These are phyloP conservation scores for Trididemnum nubilum DNA, from an alignment of 23 tunicate genomes.

Conservation along the genomic window DNA sequence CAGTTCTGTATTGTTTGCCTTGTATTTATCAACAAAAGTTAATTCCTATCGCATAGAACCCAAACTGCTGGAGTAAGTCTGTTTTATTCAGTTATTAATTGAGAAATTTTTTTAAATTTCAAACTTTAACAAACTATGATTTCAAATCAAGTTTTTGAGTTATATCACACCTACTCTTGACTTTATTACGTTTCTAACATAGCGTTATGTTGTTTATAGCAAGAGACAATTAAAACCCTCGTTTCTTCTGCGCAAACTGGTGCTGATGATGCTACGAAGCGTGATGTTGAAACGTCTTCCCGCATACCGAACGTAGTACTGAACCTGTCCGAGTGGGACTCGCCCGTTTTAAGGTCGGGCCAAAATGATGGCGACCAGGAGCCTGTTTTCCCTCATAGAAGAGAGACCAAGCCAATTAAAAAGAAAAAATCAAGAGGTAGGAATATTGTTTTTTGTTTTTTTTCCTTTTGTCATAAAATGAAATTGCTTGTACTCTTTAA, in stretches of 20 bases:
- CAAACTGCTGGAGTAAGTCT: too few relatives aligned
- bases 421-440: conserved; percentile 48
- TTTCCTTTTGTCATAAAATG: background rate
- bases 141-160: too few relatives aligned
- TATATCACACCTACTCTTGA: too few relatives aligned
- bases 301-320: background rate
- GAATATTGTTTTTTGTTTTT: background rate
- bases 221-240: background rate
- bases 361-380: conserved; percentile 8
- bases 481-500: too few relatives aligned
- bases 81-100: too few relatives aligned
- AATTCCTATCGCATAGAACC: too few relatives aligned
- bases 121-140: too few relatives aligned
- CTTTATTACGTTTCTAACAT: too few relatives aligned
- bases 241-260: background rate
- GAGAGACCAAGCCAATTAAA: background rate
- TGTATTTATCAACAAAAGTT: too few relatives aligned
- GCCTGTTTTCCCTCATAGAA: background rate
- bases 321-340: conserved; percentile 24
- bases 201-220: too few relatives aligned
- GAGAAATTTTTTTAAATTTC: too few relatives aligned
- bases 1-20: too few relatives aligned
- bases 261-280: background rate
- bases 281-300: background rate
- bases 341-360: conserved; percentile 45